Conservation (phyloP, 2,113 vertebrate genomes). For the Oxygymnocypris stewartii region DNA sequence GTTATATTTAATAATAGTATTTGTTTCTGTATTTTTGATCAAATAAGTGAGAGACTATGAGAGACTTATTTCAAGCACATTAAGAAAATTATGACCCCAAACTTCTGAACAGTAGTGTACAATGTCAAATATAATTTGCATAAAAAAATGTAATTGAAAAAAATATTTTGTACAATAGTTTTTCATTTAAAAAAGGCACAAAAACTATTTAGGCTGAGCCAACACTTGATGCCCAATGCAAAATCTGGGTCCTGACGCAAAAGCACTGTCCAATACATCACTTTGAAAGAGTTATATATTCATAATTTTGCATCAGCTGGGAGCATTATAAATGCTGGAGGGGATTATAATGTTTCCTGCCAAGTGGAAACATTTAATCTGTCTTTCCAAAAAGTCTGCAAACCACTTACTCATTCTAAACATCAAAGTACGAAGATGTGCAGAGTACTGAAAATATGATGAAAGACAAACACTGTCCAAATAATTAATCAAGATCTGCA, state of each 20-base stretch:
- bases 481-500: background rate
- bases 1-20: background rate
- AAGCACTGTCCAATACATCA: background rate
- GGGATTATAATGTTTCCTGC: slow-evolving; percentile 1
- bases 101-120: background rate
- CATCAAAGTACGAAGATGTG: background rate
- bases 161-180: background rate
- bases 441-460: background rate
- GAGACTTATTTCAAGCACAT: background rate
- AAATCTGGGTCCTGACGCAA: background rate
- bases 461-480: slow-evolving; percentile 29
- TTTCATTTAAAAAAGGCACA: background rate
- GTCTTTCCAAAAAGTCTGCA: slow-evolving; percentile 10
- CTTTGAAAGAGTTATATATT: background rate
- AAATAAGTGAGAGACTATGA: background rate
- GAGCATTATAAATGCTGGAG: slow-evolving; percentile 13
- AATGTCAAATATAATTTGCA: background rate
- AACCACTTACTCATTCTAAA: background rate
- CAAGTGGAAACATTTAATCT: slow-evolving; percentile 26
- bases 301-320: slow-evolving; percentile 12
- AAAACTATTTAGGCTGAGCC: background rate
- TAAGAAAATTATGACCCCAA: background rate
- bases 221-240: background rate
- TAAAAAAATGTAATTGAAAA: background rate
- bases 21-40: background rate